A percentile compares a stretch with the other conserved stretches of the same genome.
These are phyloP conservation scores for Heliconius ethilla DNA, from an alignment of 2,888 invertebrate genomes.

Conservation along the genomic window DNA sequence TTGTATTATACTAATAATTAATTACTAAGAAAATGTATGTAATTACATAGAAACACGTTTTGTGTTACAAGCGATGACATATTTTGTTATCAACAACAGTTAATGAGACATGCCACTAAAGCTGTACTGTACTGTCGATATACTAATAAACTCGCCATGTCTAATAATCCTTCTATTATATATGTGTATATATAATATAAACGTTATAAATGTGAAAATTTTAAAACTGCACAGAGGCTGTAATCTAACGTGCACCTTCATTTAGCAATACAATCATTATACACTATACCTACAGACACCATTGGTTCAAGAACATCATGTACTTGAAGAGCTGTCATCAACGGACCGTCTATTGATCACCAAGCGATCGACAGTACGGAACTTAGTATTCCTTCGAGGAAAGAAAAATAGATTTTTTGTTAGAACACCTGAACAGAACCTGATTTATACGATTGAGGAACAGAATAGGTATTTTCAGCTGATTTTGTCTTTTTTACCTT, in stretches of 20 bases:
- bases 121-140: no score
- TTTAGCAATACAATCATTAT: no score
- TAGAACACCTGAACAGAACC: conserved; percentile 56
- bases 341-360: conserved; percentile 65
- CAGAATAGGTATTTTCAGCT: conserved; percentile 58
- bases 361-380: conserved; percentile 62
- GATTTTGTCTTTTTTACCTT: neutral
- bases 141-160: no score
- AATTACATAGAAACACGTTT: neutral
- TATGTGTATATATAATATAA: no score
- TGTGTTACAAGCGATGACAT: neutral
- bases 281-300: conserved; percentile 10
- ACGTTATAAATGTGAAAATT: no score
- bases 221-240: no score
- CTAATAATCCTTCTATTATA: no score
- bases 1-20: neutral
- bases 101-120: neutral
- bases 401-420: conserved; percentile 68
- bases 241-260: no score
- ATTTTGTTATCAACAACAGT: neutral
- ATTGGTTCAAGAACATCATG: conserved; percentile 33
- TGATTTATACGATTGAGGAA: conserved; percentile 67
- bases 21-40: neutral
- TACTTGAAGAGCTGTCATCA: conserved; percentile 54
- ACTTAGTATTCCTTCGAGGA: conserved; percentile 61